These are phyloP conservation scores for Poecilobothrus nobilitatus DNA, from an alignment of 2,888 invertebrate species.

Conservation along the genomic window DNA sequence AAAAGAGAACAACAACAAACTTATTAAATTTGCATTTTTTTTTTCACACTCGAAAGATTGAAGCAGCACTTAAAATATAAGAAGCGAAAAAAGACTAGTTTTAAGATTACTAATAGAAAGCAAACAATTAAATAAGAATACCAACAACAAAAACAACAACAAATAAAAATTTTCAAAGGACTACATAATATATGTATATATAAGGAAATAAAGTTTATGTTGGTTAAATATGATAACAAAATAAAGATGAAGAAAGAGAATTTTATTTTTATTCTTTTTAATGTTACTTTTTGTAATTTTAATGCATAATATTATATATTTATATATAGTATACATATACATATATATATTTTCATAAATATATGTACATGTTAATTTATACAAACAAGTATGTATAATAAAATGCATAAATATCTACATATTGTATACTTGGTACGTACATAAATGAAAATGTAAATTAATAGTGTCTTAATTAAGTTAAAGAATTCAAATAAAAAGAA, in stretches of 20 bases:
- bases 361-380: too few species aligned
- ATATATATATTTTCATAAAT: not conserved
- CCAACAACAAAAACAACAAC: not conserved
- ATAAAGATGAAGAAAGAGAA: not conserved
- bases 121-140: conserved; percentile 4
- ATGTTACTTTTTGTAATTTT: not conserved
- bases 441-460: not conserved
- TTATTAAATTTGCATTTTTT: not conserved
- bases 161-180: not conserved
- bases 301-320: not conserved
- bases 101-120: conserved; percentile 13
- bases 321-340: not conserved
- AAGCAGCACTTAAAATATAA: conserved; percentile 8
- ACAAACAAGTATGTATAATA: too few species aligned
- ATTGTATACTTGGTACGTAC: too few species aligned
- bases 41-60: not conserved
- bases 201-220: not conserved
- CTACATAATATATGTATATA: too few species aligned
- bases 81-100: conserved; percentile 12
- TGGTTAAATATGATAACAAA: not conserved
- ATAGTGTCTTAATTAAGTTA: not conserved
- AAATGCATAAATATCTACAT: not conserved
- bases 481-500: not conserved
- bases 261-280: not conserved
- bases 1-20: not conserved